Evolutionary conservation across 2,113 vertebrate genomes (phyloP), one percentile per base, ranked within the genome.

Genomic region (Osmerus mordax): DNA sequence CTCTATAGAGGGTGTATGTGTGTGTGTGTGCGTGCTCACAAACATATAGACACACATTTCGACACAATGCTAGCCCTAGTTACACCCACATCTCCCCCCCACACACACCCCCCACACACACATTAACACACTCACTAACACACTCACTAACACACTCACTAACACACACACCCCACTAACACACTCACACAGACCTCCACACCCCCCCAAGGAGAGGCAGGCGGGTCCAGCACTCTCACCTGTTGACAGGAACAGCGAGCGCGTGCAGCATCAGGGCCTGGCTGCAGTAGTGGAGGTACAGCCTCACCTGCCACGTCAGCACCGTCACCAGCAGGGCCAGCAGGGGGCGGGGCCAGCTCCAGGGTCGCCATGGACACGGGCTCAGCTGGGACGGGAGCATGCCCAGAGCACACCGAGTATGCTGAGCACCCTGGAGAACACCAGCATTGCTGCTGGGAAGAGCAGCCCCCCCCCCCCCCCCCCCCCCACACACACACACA

Each of bases 281-380:
- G 90, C 94, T 93, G 78, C 92, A 88, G 90, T 98, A 98, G 89
- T 97, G 97, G 87, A 97, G 80, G 89, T 96, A 97, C 72, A 98
- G 94, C 80, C 96, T 92, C 79, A 92, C 78, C 73, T 98, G 96
- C 95, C 95, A 98, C 4, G 32, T 36, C 32, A 36, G 32, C 86
- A 96, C 91, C 78, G 94, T 86, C 85, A 91, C 80, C 52, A 92
- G 71, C 75, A 97, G 87, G 79, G 92, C 80, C 16, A 89, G 4
- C 19, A 94, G 87, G 75, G 92, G 89, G 90, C 91, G 91, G 86
- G 94, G 93, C 71, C 92, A 87, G 71, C 87, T 73, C 29, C 87
- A 79, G 77, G 87, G 84, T 74, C 84, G 29, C 92, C 92, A 87
- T 11, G 0, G 74, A n/a, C 87, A 71, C 15, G 92, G 60, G 66